Evolutionary conservation across 2,113 vertebrate genomes (phyloP), one percentile per base, ranked within the genome.

Genomic region (Gobio gobio): DNA sequence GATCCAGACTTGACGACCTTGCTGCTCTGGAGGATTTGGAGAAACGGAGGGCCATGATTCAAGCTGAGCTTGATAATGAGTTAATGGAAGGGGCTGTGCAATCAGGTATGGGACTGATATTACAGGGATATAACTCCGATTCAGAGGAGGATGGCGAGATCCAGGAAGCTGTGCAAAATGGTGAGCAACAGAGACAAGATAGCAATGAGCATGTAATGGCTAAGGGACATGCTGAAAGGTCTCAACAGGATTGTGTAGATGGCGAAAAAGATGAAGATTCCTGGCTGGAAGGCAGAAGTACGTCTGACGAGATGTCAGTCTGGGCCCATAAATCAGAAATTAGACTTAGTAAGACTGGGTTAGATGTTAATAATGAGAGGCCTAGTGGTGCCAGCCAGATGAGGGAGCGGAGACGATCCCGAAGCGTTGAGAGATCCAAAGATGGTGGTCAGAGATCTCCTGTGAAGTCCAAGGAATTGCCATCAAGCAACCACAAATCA

Each of bases 41-140:
- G 90, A 99, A 99, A 88, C 98, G 98, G 94, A 95, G 98, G 91
- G 98, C 98, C 26, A 93, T 99, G 93, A 96, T 99, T 89, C 99
- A 99, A 96, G 98, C 98, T 47, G 98, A 99, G 92, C 96, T 99
- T 89, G 98, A 99, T 93, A 99, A 97, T 2, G 98, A 99, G 87
- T 91, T 99, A 87, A 98, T 99, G 97, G 97, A 98, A 93, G 98
- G 98, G 12, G 97, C 97, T 90, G 98, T 99, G 79, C 97, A 99
- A 26, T 99, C 98, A 26, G 98, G 98, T 20, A 99, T 99, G 98
- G 98, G 98, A 20, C 95, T 99, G 77, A 99, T 99, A 90, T 93
- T 99, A 43, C 98, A 99, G 92, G 98, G 98, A 33, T 99, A 99
- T 85, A 97, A 99, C 91, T 99, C 98, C 5, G 97, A 97, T 82